Conservation (phyloP, 2,797 vertebrate genomes). For the Acanthornis magna region DNA sequence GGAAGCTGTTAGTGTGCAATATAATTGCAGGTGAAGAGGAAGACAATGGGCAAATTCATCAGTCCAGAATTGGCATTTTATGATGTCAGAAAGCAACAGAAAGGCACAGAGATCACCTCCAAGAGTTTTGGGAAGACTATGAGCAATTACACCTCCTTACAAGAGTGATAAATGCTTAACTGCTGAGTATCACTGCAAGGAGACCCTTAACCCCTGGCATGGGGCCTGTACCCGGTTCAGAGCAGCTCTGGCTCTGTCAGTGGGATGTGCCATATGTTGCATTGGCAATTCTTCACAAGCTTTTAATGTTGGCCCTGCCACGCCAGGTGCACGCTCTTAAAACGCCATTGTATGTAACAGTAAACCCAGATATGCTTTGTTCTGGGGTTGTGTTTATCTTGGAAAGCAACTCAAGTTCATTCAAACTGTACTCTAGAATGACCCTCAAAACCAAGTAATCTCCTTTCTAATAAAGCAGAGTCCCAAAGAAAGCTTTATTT, state of each 20-base stretch:
- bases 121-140: not conserved
- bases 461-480: constrained; percentile 33
- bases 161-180: constrained; percentile 7
- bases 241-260: not conserved
- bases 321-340: constrained; percentile 55
- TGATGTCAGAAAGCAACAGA: not conserved
- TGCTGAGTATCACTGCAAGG: not conserved
- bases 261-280: constrained; percentile 32
- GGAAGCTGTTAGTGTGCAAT: not conserved
- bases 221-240: not conserved
- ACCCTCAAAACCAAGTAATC: constrained; percentile 64
- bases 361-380: constrained; percentile 61
- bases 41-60: not conserved
- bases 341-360: constrained; percentile 39
- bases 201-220: constrained; percentile 20
- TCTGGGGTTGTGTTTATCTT: constrained; percentile 54
- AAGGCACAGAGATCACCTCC: not conserved
- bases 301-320: not conserved
- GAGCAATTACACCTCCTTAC: not conserved
- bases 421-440: constrained; percentile 50
- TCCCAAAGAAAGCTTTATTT: constrained; percentile 46
- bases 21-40: not conserved
- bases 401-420: constrained; percentile 59
- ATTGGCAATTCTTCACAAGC: constrained; percentile 51
- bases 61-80: not conserved